Base-by-base conservation (phyloP, 2,797 vertebrate genomes). In the Sebastes aleutianus region DNA sequence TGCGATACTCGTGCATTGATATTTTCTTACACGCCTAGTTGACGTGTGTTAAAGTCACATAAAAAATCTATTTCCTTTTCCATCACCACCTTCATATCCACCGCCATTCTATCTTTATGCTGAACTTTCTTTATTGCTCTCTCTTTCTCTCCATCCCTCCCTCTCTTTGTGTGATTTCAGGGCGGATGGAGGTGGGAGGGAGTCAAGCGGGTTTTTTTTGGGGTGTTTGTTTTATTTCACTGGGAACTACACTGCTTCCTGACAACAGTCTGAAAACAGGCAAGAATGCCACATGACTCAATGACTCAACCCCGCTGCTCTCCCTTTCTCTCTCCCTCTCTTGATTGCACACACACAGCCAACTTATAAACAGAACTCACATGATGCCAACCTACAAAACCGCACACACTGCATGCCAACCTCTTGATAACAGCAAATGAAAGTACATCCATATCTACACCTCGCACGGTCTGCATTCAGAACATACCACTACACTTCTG, bases 231-330 rank as follows among this genome's bases (percentile, higher is more conserved):
- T 94, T 93, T 89, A 90, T 93, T 94, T 92, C 73, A 86, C 86
- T 85, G 66, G 86, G 86, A 89, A 88, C 85, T 87, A 78, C 85
- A 83, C 89, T 89, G 92, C 94, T 95, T 95, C 95, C 93, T 94
- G 94, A 94, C 92, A 95, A 95, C 93, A 95, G 89, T 86, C 85
- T 93, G 91, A 94, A 95, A 92, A 91, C 91, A 92, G 87, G 86
- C 93, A 94, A 92, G 94, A 95, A 95, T 95, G 93, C 84, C 90
- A 88, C 91, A 92, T 91, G 93, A 94, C 93, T 95, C 91, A 91
- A 79, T 92, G 93, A 92, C 89, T 93, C 91, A 94, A 91, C 83
- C 89, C 82, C 69, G 71, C 86, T 88, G 80, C 74, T 89, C 87
- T 89, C 80, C 68, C 73, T 76, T 22, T 64, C 62, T 82, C 79